Conservation (phyloP, 2,797 vertebrate species). For the Amniataba percoides region DNA sequence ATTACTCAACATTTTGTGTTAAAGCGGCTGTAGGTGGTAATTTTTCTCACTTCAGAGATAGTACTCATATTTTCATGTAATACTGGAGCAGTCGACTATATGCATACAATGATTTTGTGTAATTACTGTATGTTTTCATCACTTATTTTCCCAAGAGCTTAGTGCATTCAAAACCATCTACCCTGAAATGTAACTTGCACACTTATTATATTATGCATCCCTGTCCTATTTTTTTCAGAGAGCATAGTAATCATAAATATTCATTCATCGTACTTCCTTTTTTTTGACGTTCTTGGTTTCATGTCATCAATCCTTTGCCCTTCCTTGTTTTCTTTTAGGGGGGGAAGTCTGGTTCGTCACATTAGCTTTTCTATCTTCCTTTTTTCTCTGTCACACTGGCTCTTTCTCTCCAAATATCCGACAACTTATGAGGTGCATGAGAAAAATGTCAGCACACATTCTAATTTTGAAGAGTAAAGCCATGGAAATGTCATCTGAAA, state of each 20-base stretch:
- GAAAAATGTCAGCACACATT: slow-evolving; percentile 77
- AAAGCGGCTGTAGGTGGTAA: slow-evolving; percentile 1
- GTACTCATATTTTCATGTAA: slow-evolving; percentile 11
- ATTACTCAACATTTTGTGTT: neutral
- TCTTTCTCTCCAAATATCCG: slow-evolving; percentile 34
- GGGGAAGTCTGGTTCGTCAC: slow-evolving; percentile 28
- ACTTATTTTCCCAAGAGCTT: slow-evolving; percentile 7
- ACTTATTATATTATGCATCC: slow-evolving; percentile 28
- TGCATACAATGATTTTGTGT: slow-evolving; percentile 3
- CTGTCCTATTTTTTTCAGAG: slow-evolving; percentile 11
- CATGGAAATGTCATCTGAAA: slow-evolving; percentile 78
- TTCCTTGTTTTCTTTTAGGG: slow-evolving; percentile 30
- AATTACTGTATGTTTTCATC: slow-evolving; percentile 11
- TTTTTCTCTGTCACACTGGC: slow-evolving; percentile 31
- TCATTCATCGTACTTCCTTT: slow-evolving; percentile 22
- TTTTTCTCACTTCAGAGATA: slow-evolving; percentile 4
- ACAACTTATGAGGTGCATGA: slow-evolving; percentile 50
- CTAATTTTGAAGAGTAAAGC: slow-evolving; percentile 66
- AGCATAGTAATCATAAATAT: slow-evolving; percentile 24
- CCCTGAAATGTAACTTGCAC: slow-evolving; percentile 7
- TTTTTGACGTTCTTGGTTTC: slow-evolving; percentile 19
- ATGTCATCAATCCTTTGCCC: slow-evolving; percentile 28
- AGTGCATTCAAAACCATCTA: slow-evolving; percentile 14
- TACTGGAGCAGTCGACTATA: neutral
- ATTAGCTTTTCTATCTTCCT: slow-evolving; percentile 31